These are phyloP conservation scores for Thalassoma bifasciatum DNA, from an alignment of 2,113 vertebrate species.

Conservation along the genomic window DNA sequence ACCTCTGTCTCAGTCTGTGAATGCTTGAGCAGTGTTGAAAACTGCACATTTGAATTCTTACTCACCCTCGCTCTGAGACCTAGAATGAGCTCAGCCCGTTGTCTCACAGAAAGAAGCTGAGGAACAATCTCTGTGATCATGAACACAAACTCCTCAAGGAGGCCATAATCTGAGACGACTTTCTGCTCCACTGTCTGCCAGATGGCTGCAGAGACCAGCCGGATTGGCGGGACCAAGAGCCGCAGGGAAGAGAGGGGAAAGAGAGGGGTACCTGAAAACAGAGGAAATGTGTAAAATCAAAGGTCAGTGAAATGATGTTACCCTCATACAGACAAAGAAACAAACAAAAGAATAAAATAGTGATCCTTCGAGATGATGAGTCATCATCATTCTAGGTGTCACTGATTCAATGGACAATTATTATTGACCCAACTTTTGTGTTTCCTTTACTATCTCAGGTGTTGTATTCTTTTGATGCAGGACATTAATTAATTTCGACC, in stretches of 20 bases:
- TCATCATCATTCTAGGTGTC: no score
- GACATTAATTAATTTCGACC: no score
- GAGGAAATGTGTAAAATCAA: background rate
- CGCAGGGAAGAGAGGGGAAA: constrained; percentile 63
- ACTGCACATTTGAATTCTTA: background rate
- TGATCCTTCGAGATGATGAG: no score
- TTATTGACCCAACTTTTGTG: no score
- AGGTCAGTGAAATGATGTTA: no score
- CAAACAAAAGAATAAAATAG: no score
- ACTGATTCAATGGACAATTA: no score
- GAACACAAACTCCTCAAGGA: constrained; percentile 82
- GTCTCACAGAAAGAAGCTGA: constrained; percentile 81
- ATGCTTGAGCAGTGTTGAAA: no score
- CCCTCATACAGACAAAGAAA: no score
- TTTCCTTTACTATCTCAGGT: no score
- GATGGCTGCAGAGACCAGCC: constrained; percentile 80
- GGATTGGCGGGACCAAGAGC: constrained; percentile 74
- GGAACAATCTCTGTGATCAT: constrained; percentile 81
- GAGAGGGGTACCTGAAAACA: constrained; percentile 43
- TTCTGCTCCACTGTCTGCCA: constrained; percentile 82
- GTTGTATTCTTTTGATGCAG: no score
- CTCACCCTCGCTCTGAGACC: constrained; percentile 85
- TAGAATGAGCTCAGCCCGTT: constrained; percentile 84
- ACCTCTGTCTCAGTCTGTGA: no score
- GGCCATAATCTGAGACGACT: constrained; percentile 79